Evolutionary conservation across 2,888 invertebrate genomes (phyloP), one percentile per base, ranked within the genome.

Genomic region (Drosophila lacicola): DNA sequence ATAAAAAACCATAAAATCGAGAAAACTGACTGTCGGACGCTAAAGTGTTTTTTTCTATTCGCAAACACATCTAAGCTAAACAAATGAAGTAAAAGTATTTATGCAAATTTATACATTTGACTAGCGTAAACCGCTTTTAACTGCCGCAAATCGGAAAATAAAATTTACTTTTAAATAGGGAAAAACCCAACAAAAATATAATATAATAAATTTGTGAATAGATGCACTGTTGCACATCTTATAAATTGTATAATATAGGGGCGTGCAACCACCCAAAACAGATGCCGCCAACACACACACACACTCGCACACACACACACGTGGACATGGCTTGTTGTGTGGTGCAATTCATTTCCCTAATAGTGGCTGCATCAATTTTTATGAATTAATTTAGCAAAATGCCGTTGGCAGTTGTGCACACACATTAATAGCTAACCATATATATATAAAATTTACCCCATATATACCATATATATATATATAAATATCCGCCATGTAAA

Each of bases 341-440:
- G 41, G 34, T 56, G 57, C 41, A 78, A 77, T 81, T 70, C 69
- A 75, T 79, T 86, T 79, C 70, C 74, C 86, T 81, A 81, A 84
- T 85, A 74, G 83, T 76, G 70, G 77, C 67, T 78, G 78, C 72
- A 81, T 80, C 51, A 62, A 83, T 78, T 88, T 90, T 90, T 90
- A 90, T 90, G 90, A 91, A 91, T 90, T 91, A 90, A 91, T 91
- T 90, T 84, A 82, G 74, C 74, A 76, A 80, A 85, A 76, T 74
- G 47, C 50, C 39, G 56, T 85, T 89, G 82, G 78, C 86, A 85
- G 80, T 78, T 82, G 76, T 69, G 74, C 71, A 55, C 67, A 87
- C 67, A 84, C 74, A 80, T 80, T 77, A 81, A 88, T 76, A 74
- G 70, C 67, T 70, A 45, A 63, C 46, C 55, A 66, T 55, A 76